phyloP scores from a whole-genome alignment of 2,113 vertebrate species.

The Poecile atricapillus region DNA sequence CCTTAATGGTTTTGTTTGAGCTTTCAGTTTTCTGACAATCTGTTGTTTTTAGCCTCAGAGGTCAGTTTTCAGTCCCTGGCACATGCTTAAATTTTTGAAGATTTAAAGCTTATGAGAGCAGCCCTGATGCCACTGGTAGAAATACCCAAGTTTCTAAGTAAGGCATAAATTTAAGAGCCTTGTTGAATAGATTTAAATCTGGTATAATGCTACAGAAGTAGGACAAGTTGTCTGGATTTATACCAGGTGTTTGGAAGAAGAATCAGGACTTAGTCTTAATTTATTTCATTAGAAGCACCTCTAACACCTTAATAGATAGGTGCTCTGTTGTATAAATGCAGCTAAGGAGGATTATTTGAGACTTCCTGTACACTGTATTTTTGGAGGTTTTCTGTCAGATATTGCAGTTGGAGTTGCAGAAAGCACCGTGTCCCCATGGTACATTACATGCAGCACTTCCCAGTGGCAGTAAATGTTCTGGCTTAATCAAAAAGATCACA shows the following conservation, averaged over 20 bases:
- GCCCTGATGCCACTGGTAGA: background rate
- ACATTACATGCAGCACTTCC: conserved; percentile 27
- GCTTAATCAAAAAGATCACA: conserved; percentile 62
- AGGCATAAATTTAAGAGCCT: background rate
- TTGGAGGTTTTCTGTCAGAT: conserved; percentile 12
- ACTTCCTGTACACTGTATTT: background rate
- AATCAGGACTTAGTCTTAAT: background rate
- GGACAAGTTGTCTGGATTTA: conserved; percentile 8
- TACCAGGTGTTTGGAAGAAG: background rate
- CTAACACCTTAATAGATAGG: background rate
- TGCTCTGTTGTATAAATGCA: background rate
- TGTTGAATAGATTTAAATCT: conserved; percentile 12
- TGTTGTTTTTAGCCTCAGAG: background rate
- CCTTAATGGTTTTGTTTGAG: background rate
- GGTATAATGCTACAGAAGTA: background rate
- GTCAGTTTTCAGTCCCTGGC: background rate
- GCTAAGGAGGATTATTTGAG: conserved; percentile 46
- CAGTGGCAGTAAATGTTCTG: conserved; percentile 57
- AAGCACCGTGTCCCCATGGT: background rate
- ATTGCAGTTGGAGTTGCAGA: conserved; percentile 22
- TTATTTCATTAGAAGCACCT: background rate
- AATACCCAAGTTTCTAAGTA: background rate
- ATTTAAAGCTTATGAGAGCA: background rate
- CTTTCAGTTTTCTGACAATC: background rate
- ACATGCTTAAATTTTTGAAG: background rate